phyloP scores from a whole-genome alignment of 2,888 invertebrate species.

The Urechis unicinctus region DNA sequence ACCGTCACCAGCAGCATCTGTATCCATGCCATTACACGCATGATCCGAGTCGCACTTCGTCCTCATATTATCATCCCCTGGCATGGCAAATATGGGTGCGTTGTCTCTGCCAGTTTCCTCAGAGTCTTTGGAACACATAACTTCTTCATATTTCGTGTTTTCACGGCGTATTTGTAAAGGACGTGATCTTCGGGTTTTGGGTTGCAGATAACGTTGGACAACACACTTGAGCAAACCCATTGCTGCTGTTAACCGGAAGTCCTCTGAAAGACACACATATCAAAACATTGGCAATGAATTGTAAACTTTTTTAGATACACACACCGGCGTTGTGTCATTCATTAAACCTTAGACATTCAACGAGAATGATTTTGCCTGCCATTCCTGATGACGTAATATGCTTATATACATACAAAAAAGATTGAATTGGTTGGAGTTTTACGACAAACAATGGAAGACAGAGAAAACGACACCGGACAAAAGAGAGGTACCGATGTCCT shows the following conservation, averaged over 20 bases:
- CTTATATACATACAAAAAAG: too few relatives aligned
- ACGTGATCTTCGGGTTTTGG: too few relatives aligned
- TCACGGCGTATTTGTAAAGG: not conserved
- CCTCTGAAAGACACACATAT: conserved; percentile 18
- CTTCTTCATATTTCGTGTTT: conserved; percentile 9
- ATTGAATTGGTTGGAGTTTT: too few relatives aligned
- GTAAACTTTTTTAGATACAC: too few relatives aligned
- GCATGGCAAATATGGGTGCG: not conserved
- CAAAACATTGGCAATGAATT: too few relatives aligned
- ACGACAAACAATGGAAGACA: too few relatives aligned
- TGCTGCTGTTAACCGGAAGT: conserved; percentile 22
- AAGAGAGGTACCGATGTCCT: too few relatives aligned
- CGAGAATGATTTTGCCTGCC: too few relatives aligned
- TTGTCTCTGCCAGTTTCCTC: not conserved
- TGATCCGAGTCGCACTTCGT: not conserved
- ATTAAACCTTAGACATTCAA: too few relatives aligned
- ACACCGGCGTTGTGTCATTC: too few relatives aligned
- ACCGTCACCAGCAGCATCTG: conserved; percentile 1
- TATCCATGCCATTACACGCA: not conserved
- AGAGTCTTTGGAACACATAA: not conserved
- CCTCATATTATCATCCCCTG: not conserved
- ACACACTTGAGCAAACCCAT: conserved; percentile 20
- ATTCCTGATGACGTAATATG: too few relatives aligned
- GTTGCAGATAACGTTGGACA: conserved; percentile 5
- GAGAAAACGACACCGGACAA: too few relatives aligned